phyloP scores from a whole-genome alignment of 37 sponge, comb jelly and placozoan species.

The Chondrilla cf. caribensis region DNA sequence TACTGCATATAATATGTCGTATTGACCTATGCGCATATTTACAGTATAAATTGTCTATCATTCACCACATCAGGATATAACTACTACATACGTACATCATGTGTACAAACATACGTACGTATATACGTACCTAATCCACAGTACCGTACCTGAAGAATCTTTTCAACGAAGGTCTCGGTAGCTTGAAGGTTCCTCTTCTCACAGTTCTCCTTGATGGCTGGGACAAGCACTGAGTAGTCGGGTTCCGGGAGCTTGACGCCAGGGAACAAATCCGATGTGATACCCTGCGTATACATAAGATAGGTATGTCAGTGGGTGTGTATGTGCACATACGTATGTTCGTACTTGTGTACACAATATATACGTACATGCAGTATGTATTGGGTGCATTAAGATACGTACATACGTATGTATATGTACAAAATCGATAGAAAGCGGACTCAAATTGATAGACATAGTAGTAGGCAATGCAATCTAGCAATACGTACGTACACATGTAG shows the following conservation, averaged over 20 bases:
- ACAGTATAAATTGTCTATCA: too few species aligned
- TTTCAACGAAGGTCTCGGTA: constrained; percentile 80
- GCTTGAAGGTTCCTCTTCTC: constrained; percentile 85
- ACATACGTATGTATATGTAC: constrained; percentile 1
- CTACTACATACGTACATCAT: too few species aligned
- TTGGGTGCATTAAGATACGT: neutral
- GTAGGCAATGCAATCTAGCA: too few species aligned
- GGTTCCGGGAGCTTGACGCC: constrained; percentile 93
- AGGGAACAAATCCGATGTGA: constrained; percentile 97
- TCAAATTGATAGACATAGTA: neutral
- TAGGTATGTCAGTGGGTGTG: too few species aligned
- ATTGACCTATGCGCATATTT: too few species aligned
- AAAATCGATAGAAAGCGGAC: constrained; percentile 2
- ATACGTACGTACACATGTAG: neutral
- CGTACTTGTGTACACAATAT: neutral
- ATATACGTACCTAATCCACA: neutral
- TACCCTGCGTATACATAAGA: constrained; percentile 50
- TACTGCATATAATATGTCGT: too few species aligned
- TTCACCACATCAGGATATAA: too few species aligned
- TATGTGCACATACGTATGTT: too few species aligned
- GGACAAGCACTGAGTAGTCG: constrained; percentile 82
- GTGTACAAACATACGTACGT: neutral
- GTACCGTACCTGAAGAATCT: constrained; percentile 57
- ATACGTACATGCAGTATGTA: neutral
- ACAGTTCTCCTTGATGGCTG: constrained; percentile 82